Percentiles rank a stretch among this genome's conserved stretches.
Conservation (phyloP, 1,140 invertebrate genomes). For the Drosophila azteca region DNA sequence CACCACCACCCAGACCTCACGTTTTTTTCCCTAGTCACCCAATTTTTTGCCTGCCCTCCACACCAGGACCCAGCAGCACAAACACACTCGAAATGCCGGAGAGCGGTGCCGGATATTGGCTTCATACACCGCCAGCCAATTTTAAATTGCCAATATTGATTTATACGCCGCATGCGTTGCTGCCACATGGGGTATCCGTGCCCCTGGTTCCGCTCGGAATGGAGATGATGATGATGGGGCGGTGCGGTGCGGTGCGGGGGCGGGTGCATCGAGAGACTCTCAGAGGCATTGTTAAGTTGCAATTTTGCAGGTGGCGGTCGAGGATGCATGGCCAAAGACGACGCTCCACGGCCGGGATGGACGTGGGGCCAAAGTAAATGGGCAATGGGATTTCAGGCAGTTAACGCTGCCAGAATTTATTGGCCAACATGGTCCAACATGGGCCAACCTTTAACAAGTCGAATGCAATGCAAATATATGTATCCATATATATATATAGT, state of each 20-base stretch:
- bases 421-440: slow-evolving; percentile 43
- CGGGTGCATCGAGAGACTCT: slow-evolving; percentile 39
- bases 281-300: slow-evolving; percentile 78
- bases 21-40: slow-evolving; percentile 5
- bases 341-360: slow-evolving; percentile 19
- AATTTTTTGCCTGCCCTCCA: slow-evolving; percentile 10
- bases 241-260: not conserved
- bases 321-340: slow-evolving; percentile 31
- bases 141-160: slow-evolving; percentile 82
- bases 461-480: slow-evolving; percentile 37
- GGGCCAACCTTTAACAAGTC: slow-evolving; percentile 51
- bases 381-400: slow-evolving; percentile 71
- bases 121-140: slow-evolving; percentile 80
- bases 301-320: slow-evolving; percentile 72
- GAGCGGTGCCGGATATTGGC: slow-evolving; percentile 73
- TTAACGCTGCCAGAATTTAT: slow-evolving; percentile 77
- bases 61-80: slow-evolving; percentile 37
- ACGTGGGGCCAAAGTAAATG: slow-evolving; percentile 70
- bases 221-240: slow-evolving; percentile 1
- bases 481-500: slow-evolving; percentile 1
- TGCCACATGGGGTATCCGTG: slow-evolving; percentile 69
- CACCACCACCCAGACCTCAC: not conserved
- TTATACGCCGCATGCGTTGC: slow-evolving; percentile 74
- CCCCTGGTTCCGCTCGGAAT: slow-evolving; percentile 8
- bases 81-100: slow-evolving; percentile 44